Evolutionary conservation across 37 sponge, comb jelly and placozoan genomes (phyloP).

Genomic region (Cliona cf. orientalis): DNA sequence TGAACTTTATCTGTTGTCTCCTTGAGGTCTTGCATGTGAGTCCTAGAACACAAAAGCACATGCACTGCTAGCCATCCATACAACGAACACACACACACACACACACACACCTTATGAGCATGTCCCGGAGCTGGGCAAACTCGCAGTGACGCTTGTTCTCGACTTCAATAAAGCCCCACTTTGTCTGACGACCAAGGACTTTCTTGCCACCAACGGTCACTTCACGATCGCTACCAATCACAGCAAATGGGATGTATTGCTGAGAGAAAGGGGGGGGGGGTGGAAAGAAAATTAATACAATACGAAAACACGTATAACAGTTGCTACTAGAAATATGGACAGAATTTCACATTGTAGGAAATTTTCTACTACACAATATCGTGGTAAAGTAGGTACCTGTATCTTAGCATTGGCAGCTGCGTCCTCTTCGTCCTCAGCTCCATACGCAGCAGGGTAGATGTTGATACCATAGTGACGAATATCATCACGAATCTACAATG

Average conservation of each 20-base stretch:
- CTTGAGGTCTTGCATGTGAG: constrained; percentile 96
- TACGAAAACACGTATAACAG: background rate
- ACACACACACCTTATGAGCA: constrained; percentile 97
- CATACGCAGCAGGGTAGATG: constrained; percentile 89
- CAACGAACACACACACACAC: no score
- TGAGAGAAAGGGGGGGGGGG: constrained; percentile 20
- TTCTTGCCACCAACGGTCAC: constrained; percentile 79
- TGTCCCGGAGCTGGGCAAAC: constrained; percentile 93
- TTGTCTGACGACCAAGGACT: constrained; percentile 89
- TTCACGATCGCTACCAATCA: constrained; percentile 92
- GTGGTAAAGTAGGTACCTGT: constrained; percentile 18
- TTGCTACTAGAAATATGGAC: background rate
- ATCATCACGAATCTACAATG: constrained; percentile 84
- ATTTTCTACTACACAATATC: background rate
- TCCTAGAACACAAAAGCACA: constrained; percentile 50
- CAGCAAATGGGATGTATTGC: constrained; percentile 92
- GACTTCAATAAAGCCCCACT: constrained; percentile 98
- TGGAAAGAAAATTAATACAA: background rate
- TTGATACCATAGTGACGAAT: constrained; percentile 80
- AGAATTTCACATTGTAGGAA: background rate
- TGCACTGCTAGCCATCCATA: background rate
- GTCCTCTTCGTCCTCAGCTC: constrained; percentile 94
- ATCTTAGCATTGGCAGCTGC: constrained; percentile 63
- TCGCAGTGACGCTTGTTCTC: constrained; percentile 98
- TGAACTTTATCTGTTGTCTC: constrained; percentile 98